Percentiles rank a stretch among this genome's conserved stretches.
Evolutionary conservation across 2,113 vertebrate genomes (phyloP).

Genomic region (Eulemur macaco): DNA sequence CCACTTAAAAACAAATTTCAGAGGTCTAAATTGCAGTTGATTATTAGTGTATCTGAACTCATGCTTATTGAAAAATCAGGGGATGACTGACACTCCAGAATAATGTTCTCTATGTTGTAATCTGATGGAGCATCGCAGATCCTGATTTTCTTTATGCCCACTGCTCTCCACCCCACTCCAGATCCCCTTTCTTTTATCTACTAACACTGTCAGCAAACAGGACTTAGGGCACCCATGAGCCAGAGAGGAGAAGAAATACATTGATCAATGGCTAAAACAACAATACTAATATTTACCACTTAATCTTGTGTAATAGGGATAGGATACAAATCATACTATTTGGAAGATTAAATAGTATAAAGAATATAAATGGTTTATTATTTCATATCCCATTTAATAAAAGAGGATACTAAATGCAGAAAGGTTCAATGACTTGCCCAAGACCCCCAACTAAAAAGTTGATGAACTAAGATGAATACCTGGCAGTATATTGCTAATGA

Average conservation of each 20-base stretch:
- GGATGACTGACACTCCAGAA: neutral
- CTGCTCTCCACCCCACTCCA: neutral
- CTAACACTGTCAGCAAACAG: neutral
- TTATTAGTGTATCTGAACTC: neutral
- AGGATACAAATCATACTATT: neutral
- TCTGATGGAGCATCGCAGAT: neutral
- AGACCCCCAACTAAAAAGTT: neutral
- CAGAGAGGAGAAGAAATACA: neutral
- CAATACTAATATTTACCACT: neutral
- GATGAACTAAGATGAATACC: neutral
- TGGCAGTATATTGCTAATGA: neutral
- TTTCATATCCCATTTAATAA: neutral
- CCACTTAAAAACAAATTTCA: neutral
- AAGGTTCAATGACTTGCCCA: neutral
- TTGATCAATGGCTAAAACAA: neutral
- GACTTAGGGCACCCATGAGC: neutral
- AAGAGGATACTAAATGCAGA: neutral
- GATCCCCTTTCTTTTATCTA: neutral
- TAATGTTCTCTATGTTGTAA: fast-evolving
- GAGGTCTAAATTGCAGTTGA: neutral
- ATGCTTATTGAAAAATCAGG: neutral
- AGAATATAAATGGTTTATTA: neutral
- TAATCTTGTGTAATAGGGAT: neutral
- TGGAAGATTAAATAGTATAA: neutral
- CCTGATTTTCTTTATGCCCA: neutral